These are phyloP conservation scores for Paramormyrops kingsleyae DNA, from an alignment of 2,113 vertebrate species.

Conservation along the genomic window DNA sequence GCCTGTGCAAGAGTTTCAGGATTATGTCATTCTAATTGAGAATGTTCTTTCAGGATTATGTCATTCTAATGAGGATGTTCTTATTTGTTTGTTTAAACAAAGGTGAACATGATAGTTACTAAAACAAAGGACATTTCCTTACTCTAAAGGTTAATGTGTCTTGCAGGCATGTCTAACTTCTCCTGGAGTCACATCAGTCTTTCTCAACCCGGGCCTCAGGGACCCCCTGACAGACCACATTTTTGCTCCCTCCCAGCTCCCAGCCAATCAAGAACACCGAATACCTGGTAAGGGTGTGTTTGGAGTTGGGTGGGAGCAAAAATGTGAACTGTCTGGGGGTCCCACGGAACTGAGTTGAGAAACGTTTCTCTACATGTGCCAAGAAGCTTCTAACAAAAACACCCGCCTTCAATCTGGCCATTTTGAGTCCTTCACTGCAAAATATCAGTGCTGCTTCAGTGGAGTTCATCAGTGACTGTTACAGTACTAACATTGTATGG, in stretches of 20 bases:
- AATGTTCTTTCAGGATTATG: neutral
- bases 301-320: neutral
- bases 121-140: neutral
- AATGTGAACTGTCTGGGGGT: neutral
- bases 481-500: neutral
- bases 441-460: neutral
- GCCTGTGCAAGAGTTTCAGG: neutral
- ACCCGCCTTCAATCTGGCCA: neutral
- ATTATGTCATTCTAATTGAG: neutral
- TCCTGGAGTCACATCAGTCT: neutral
- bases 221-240: neutral
- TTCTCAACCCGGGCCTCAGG: neutral
- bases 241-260: neutral
- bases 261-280: neutral
- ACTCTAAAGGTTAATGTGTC: neutral
- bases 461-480: neutral
- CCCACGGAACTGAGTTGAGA: neutral
- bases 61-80: neutral
- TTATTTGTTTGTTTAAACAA: neutral
- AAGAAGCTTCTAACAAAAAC: neutral
- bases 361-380: neutral
- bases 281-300: neutral
- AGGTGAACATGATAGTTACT: neutral
- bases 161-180: neutral
- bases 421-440: neutral